Percentiles rank a stretch among this genome's conserved stretches.
Evolutionary conservation across 2,888 invertebrate genomes (phyloP).

Genomic region (Drosophila setosimentum): DNA sequence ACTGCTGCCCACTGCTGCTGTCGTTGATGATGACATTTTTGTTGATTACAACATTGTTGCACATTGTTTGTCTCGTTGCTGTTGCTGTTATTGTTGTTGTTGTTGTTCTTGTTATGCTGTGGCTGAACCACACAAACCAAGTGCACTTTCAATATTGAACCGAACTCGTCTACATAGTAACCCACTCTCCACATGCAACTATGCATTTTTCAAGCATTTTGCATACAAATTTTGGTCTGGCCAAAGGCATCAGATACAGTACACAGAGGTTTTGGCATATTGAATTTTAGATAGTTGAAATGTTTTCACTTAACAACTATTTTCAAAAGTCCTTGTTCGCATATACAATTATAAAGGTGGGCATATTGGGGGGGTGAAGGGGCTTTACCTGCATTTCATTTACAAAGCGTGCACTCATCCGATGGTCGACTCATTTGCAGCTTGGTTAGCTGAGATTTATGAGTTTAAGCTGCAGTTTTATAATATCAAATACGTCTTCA

Average conservation of each 20-base stretch:
- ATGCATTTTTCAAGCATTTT: constrained; percentile 69
- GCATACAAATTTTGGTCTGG: constrained; percentile 58
- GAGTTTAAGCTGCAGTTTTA: not conserved
- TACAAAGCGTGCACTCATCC: constrained; percentile 12
- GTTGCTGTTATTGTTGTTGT: constrained; percentile 23
- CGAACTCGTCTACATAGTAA: constrained; percentile 23
- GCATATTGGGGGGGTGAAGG: not conserved
- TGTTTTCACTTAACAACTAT: constrained; percentile 34
- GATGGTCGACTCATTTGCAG: not conserved
- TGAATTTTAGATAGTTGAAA: constrained; percentile 50
- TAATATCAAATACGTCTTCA: not conserved
- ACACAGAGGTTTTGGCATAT: constrained; percentile 23
- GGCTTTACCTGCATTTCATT: constrained; percentile 6
- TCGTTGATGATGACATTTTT: constrained; percentile 70
- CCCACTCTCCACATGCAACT: constrained; percentile 52
- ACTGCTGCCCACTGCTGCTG: constrained; percentile 32
- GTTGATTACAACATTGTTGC: constrained; percentile 73
- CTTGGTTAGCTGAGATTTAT: constrained; percentile 1
- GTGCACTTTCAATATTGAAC: constrained; percentile 69
- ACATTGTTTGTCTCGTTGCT: constrained; percentile 63
- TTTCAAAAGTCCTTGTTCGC: constrained; percentile 21
- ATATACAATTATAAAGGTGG: not conserved
- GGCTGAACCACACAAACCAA: constrained; percentile 66
- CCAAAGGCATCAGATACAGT: constrained; percentile 31
- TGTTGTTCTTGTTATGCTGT: constrained; percentile 40